Evolutionary conservation across 2,888 invertebrate genomes (phyloP), one percentile per base, ranked within the genome.

Genomic region (Hemistola chrysoprasaria): DNA sequence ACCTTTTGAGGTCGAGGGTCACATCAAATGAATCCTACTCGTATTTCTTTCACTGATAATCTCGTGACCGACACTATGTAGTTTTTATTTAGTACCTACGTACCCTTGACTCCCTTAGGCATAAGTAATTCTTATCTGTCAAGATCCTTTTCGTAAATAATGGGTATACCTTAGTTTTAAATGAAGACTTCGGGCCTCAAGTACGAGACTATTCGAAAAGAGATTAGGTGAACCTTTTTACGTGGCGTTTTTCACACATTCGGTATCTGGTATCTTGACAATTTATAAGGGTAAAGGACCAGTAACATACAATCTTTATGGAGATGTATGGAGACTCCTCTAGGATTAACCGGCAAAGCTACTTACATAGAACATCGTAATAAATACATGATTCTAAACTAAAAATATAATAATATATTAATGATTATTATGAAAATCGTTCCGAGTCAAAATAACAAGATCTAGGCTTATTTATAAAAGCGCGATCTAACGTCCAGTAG

Each of bases 401-500:
- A n/a, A n/a, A n/a, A n/a, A n/a, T n/a, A n/a, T n/a, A n/a, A n/a
- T n/a, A n/a, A n/a, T n/a, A n/a, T n/a, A n/a, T n/a, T n/a, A n/a
- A n/a, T n/a, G n/a, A n/a, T n/a, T n/a, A n/a, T n/a, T n/a, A n/a
- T n/a, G n/a, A n/a, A n/a, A n/a, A n/a, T n/a, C n/a, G n/a, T n/a
- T n/a, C n/a, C n/a, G n/a, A n/a, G n/a, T n/a, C n/a, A n/a, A n/a
- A n/a, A n/a, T n/a, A n/a, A n/a, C n/a, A n/a, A n/a, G n/a, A n/a
- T 16, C 16, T 2, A 16, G 4, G 2, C 2, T 16, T 16, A 29
- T 34, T 23, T 35, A 27, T 6, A 8, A 22, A 26, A 55, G 33
- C 65, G 75, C 65, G 81, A 80, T 73, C 85, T 84, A 47, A 64
- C 56, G 63, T 26, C 56, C 71, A 55, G 68, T 65, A 64, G 78